Evolutionary conservation across 2,888 invertebrate genomes (phyloP).

Genomic region (Lysandra bellargus): DNA sequence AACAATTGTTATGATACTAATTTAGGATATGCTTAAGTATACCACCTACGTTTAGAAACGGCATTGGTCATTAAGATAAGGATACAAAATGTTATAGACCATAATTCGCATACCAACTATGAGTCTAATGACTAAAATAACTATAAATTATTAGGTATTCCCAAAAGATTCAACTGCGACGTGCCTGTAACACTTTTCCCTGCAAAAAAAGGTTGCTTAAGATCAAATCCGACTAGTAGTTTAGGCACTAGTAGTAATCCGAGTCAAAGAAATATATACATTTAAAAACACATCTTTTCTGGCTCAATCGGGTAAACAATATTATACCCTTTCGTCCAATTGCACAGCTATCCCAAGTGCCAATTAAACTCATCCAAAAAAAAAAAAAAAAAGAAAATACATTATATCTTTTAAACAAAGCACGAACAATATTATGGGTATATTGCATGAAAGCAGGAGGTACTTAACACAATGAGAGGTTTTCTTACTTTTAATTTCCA

Average conservation of each 20-base stretch:
- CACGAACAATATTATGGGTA: not conserved
- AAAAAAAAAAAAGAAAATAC: not conserved
- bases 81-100: not conserved
- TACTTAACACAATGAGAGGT: not conserved
- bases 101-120: not conserved
- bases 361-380: not conserved
- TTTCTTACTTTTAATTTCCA: too few relatives aligned
- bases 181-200: not conserved
- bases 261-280: too few relatives aligned
- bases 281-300: too few relatives aligned
- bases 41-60: constrained; percentile 8
- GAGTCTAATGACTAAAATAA: not conserved
- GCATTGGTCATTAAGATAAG: constrained; percentile 1
- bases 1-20: constrained; percentile 3
- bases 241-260: too few relatives aligned
- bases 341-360: not conserved
- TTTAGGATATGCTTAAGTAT: constrained; percentile 3
- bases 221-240: too few relatives aligned
- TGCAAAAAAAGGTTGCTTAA: too few relatives aligned
- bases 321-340: too few relatives aligned
- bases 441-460: not conserved
- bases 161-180: not conserved
- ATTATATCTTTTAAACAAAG: not conserved
- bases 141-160: not conserved
- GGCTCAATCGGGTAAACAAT: too few relatives aligned